Conservation (phyloP, 2,888 invertebrate species). For the Stictocephala bisonia region DNA sequence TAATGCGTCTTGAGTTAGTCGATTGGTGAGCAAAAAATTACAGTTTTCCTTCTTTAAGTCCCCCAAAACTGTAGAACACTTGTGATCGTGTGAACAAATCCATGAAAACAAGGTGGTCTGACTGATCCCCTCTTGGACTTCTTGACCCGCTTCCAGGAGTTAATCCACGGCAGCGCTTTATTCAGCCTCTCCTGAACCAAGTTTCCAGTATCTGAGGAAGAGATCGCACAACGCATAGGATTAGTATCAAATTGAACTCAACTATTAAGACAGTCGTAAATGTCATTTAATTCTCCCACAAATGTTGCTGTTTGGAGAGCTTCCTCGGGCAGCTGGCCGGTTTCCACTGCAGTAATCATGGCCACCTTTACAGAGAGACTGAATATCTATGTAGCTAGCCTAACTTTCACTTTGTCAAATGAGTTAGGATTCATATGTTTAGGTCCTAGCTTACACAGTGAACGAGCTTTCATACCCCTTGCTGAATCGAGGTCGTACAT, state of each 20-base stretch:
- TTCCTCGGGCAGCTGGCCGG: neutral
- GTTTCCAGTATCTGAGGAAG: neutral
- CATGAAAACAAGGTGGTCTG: constrained; percentile 1
- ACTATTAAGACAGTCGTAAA: neutral
- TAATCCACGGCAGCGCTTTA: neutral
- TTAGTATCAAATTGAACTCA: neutral
- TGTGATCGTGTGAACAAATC: neutral
- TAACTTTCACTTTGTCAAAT: too few species aligned
- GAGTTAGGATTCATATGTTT: neutral
- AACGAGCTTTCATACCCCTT: neutral
- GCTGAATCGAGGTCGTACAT: neutral
- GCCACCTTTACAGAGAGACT: neutral
- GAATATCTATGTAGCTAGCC: too few species aligned
- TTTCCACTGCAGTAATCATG: neutral
- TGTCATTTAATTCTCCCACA: neutral
- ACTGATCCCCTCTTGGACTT: neutral
- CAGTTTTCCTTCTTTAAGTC: neutral
- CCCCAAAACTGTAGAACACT: neutral
- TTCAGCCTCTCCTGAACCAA: neutral
- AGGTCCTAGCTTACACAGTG: neutral
- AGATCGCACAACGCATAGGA: neutral
- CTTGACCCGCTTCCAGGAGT: neutral
- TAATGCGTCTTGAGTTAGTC: neutral
- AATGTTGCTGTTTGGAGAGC: neutral
- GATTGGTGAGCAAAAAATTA: neutral